Base-by-base conservation (phyloP, 2,888 invertebrate species). In the Scaeva pyrastri region DNA sequence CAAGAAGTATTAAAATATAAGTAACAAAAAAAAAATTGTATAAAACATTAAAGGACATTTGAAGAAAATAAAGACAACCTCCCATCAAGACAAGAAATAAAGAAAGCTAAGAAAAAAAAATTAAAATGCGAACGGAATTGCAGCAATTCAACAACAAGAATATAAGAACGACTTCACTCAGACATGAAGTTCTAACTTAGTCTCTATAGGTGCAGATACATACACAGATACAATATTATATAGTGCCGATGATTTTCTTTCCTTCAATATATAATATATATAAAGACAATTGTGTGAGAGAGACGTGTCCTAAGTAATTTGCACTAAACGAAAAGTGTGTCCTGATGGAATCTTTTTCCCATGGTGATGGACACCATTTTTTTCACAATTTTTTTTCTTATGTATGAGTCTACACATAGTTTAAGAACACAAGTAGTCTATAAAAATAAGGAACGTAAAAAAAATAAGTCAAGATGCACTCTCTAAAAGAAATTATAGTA, bases 241-340 rank as follows among this genome's bases (percentile, higher is more conserved):
- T 11, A 3, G 50, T 80, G 85, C 31, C 72, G 62, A 70, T 81
- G 81, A 81, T 77, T 68, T 81, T 73, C 62, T 52, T 68, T 79
- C 73, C 82, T 64, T 86, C 85, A 86, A 86, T 86, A 86, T 31
- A 31, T n/a, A n/a, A n/a, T n/a, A n/a, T n/a, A n/a, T n/a, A n/a
- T n/a, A n/a, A n/a, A 81, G 85, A 86, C 85, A 86, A 86, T 86
- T 72, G 70, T 77, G 70, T 73, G 43, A 56, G 66, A 81, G 66
- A 81, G 81, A 85, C 76, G 85, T 81, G 77, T 77, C 72, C 56
- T 64, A 26, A 62, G 76, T 58, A 73, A 78, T 84, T 79, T 74
- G 78, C 72, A 60, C 77, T 43, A 66, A 48, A 62, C 36, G 56
- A 66, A 56, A 76, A 77, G 82, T 66, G 72, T 68, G 68, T 68